Percentiles rank a stretch among this genome's conserved stretches.
These are phyloP conservation scores for Coendou prehensilis DNA, from an alignment of 2,797 vertebrate genomes.

Conservation along the genomic window DNA sequence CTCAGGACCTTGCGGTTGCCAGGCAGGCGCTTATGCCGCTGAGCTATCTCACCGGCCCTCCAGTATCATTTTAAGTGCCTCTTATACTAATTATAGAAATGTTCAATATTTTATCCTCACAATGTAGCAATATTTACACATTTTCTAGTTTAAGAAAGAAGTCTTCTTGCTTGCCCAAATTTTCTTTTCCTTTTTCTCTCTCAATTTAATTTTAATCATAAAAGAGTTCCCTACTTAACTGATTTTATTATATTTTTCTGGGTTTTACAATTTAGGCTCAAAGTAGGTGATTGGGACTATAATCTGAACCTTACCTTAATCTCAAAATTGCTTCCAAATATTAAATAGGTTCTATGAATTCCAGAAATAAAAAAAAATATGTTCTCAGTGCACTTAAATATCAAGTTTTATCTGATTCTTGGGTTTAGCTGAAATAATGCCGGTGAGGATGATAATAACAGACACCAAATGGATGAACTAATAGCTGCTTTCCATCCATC, in stretches of 20 bases:
- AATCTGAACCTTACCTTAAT: background rate
- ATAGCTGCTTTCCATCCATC: background rate
- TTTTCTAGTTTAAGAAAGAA: background rate
- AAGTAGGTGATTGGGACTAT: background rate
- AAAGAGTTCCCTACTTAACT: background rate
- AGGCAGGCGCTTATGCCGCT: too few relatives aligned
- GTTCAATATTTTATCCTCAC: background rate
- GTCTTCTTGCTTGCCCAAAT: background rate
- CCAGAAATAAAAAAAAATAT: background rate
- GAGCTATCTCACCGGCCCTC: too few relatives aligned
- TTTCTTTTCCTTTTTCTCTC: background rate
- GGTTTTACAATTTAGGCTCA: background rate
- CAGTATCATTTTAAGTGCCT: background rate
- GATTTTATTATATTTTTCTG: background rate
- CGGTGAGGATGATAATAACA: background rate
- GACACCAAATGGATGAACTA: rapidly evolving
- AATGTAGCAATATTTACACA: background rate
- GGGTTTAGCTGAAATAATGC: background rate
- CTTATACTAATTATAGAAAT: background rate
- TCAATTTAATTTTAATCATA: background rate
- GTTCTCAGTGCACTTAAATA: background rate
- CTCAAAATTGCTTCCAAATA: background rate
- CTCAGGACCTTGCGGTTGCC: too few relatives aligned
- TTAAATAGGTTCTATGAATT: background rate
- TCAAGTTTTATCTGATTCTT: background rate